Conservation (phyloP, 2,888 invertebrate genomes). For the Pandemis cinnamomeana region DNA sequence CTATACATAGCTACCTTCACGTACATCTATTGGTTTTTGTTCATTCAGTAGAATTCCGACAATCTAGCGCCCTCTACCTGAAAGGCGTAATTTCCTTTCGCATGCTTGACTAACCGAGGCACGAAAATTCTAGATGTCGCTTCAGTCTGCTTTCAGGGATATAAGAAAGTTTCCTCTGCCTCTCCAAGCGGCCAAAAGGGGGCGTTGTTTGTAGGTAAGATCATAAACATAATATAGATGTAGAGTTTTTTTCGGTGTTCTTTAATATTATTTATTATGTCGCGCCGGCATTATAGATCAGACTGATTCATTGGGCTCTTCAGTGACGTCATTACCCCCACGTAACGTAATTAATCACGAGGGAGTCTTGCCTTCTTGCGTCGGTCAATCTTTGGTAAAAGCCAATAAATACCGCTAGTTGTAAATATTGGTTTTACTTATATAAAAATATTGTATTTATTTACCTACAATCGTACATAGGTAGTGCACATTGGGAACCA, state of each 20-base stretch:
- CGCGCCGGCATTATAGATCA: neutral
- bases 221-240: neutral
- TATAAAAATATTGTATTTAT: neutral
- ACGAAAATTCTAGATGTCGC: slow-evolving; percentile 32
- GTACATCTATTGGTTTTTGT: slow-evolving; percentile 4
- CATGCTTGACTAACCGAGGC: neutral
- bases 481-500: neutral
- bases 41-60: slow-evolving; percentile 15
- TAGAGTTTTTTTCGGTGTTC: neutral
- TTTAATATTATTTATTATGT: neutral
- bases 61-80: slow-evolving; percentile 24
- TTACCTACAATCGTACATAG: neutral
- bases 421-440: neutral
- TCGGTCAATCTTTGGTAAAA: neutral
- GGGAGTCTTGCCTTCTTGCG: neutral
- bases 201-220: slow-evolving; percentile 10
- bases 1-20: slow-evolving; percentile 8
- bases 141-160: slow-evolving; percentile 1
- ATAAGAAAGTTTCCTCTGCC: neutral
- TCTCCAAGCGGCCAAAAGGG: slow-evolving; percentile 12
- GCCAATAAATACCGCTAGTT: neutral
- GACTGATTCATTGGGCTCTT: neutral
- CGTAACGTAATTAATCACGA: neutral
- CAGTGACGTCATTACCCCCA: neutral
- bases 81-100: neutral